These are phyloP conservation scores for Eciton burchellii DNA, from an alignment of 1,140 invertebrate species.

Conservation along the genomic window DNA sequence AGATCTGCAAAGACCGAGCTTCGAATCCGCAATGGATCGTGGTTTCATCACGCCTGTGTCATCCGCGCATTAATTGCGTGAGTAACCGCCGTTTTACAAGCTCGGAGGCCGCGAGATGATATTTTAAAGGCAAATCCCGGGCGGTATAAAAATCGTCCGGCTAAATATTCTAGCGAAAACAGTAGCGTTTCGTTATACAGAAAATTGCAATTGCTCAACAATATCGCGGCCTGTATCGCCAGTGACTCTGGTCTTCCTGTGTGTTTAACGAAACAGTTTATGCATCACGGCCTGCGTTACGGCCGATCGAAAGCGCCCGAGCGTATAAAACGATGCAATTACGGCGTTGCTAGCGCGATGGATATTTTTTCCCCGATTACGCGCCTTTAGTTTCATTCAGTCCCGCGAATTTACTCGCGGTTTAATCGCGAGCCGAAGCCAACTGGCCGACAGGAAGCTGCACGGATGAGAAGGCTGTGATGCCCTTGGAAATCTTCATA, in stretches of 20 bases:
- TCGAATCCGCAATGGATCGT: too few species aligned
- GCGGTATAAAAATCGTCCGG: not conserved
- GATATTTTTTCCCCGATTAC: conserved; percentile 9
- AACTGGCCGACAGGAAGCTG: not conserved
- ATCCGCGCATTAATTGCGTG: not conserved
- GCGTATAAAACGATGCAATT: conserved; percentile 39
- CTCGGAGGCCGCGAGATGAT: not conserved
- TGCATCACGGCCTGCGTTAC: not conserved
- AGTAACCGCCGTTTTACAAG: not conserved
- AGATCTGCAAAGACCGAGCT: too few species aligned
- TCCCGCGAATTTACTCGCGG: conserved; percentile 23
- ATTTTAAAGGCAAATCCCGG: not conserved
- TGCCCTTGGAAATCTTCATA: conserved; percentile 56
- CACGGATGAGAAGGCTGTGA: not conserved
- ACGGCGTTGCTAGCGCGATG: not conserved
- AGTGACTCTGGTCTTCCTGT: not conserved
- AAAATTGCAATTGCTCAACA: not conserved
- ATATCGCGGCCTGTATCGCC: not conserved
- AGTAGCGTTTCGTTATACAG: not conserved
- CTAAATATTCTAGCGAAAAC: not conserved
- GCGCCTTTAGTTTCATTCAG: conserved; percentile 12
- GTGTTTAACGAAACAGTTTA: not conserved
- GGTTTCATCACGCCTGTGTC: not conserved
- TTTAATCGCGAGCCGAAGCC: conserved; percentile 30
- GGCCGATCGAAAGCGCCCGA: not conserved